A percentile compares a stretch with the other conserved stretches of the same genome.
Evolutionary conservation across 2,888 invertebrate genomes (phyloP).

Genomic region (Dynastes maya): DNA sequence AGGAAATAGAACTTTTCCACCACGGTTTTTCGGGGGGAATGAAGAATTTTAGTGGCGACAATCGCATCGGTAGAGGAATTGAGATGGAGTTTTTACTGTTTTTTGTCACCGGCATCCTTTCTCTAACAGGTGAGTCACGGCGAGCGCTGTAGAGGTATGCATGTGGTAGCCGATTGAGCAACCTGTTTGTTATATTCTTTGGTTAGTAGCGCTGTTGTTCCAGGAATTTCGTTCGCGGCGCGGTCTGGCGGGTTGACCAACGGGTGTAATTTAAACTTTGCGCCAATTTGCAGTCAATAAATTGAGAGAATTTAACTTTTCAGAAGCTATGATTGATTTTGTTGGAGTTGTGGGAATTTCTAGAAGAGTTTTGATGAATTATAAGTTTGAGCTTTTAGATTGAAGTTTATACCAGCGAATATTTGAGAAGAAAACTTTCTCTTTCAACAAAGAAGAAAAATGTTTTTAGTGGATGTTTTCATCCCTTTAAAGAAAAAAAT

Average conservation of each 20-base stretch:
- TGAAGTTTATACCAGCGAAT: no score
- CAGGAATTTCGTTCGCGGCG: neutral
- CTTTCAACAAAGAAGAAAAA: no score
- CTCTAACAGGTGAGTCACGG: conserved; percentile 41
- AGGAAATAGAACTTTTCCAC: neutral
- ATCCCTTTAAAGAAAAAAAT: no score
- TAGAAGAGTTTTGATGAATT: no score
- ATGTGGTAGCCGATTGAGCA: conserved; percentile 32
- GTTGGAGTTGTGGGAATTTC: no score
- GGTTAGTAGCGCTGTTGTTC: neutral
- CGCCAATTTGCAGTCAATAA: neutral
- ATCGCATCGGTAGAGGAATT: neutral
- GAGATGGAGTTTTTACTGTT: conserved; percentile 32
- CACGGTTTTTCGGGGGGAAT: neutral
- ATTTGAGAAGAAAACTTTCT: no score
- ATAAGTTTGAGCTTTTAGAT: no score
- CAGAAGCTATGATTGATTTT: no score
- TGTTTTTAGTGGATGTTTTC: no score
- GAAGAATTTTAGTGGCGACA: neutral
- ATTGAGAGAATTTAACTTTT: no score
- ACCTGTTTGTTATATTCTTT: conserved; percentile 32
- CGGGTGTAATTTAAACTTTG: neutral
- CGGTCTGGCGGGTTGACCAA: neutral
- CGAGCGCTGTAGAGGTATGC: conserved; percentile 19
- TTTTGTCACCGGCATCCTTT: conserved; percentile 34